These are phyloP conservation scores for Gambusia yucatana DNA, from an alignment of 2,797 vertebrate species.

Conservation along the genomic window DNA sequence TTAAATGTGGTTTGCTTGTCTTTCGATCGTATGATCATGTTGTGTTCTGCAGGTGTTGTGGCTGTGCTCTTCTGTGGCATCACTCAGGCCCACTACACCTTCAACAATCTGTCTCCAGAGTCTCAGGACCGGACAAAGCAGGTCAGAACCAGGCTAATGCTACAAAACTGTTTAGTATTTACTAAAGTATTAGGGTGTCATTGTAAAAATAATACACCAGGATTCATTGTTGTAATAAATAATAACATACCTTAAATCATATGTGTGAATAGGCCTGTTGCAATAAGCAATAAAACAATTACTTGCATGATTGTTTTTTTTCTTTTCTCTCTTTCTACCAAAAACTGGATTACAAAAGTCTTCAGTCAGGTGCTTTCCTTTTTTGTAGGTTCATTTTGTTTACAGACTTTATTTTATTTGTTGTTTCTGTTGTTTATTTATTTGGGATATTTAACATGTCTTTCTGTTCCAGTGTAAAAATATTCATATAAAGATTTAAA, in stretches of 20 bases:
- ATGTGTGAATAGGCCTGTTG: neutral
- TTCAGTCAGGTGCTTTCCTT: too few species aligned
- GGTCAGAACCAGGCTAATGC: slow-evolving; percentile 76
- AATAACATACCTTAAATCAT: neutral
- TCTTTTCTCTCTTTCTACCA: too few species aligned
- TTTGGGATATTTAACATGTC: too few species aligned
- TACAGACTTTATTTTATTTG: too few species aligned
- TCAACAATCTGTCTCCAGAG: slow-evolving; percentile 95
- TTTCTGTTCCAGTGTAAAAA: too few species aligned
- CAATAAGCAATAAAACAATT: too few species aligned
- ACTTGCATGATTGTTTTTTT: too few species aligned
- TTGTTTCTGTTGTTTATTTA: too few species aligned
- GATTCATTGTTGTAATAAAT: neutral
- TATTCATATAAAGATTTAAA: neutral
- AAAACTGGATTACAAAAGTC: too few species aligned
- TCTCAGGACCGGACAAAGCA: slow-evolving; percentile 96
- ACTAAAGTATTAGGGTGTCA: neutral
- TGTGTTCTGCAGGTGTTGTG: slow-evolving; percentile 87
- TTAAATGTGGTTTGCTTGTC: neutral
- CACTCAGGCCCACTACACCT: slow-evolving; percentile 97
- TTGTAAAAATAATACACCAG: neutral
- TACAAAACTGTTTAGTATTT: neutral
- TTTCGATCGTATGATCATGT: neutral
- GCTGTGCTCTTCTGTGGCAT: slow-evolving; percentile 97
- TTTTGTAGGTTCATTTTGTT: too few species aligned